Percentiles rank a stretch among this genome's conserved stretches.
These are phyloP conservation scores for Eulemur mongoz DNA, from an alignment of 2,797 vertebrate species.

Conservation along the genomic window DNA sequence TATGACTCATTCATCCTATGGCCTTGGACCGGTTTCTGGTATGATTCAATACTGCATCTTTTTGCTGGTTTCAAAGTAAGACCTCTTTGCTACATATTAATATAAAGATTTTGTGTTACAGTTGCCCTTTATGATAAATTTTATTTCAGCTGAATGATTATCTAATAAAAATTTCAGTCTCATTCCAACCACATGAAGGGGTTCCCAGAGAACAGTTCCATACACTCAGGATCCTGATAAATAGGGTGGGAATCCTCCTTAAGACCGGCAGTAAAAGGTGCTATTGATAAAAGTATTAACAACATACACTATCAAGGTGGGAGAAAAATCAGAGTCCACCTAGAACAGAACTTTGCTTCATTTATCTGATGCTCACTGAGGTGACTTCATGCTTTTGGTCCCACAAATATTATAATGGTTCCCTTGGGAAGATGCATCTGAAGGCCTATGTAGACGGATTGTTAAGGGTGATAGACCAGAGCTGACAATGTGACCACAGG, in stretches of 20 bases:
- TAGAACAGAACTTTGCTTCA: not conserved
- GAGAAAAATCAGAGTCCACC: not conserved
- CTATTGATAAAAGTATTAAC: conserved; percentile 32
- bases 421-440: not conserved
- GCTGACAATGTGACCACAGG: not conserved
- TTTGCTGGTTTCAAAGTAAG: conserved; percentile 44
- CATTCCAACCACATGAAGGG: conserved; percentile 44
- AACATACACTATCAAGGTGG: not conserved
- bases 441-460: not conserved
- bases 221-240: conserved; percentile 6
- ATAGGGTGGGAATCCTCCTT: not conserved
- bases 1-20: not conserved
- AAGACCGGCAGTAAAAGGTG: conserved; percentile 39
- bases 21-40: conserved; percentile 33
- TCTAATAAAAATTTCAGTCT: conserved; percentile 14
- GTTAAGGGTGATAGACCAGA: not conserved
- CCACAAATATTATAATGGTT: not conserved
- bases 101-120: conserved; percentile 2
- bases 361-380: not conserved
- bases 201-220: conserved; percentile 19
- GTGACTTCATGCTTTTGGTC: not conserved
- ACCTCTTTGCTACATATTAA: not conserved
- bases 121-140: not conserved
- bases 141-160: conserved; percentile 49
- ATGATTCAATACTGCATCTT: not conserved